Base-by-base conservation (phyloP, 2,797 vertebrate species). In the Chaetophractus vellerosus region DNA sequence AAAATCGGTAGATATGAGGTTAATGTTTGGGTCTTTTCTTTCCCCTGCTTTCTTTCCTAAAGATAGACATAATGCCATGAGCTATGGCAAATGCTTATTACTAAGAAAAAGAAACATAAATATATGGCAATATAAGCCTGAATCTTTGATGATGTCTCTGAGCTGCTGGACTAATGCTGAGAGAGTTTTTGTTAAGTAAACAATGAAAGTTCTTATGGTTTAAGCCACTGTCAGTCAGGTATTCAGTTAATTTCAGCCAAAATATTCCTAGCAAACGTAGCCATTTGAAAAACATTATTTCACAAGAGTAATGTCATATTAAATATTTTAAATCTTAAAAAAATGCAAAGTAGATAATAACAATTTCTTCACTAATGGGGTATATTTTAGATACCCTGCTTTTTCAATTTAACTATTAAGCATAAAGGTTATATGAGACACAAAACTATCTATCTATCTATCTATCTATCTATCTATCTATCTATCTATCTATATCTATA, bases 291-390 rank as follows among this genome's bases (percentile, higher is more conserved):
- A 85, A 64, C n/a, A 86, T 4, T 92, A 82, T 83, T 59, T 78
- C n/a, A 63, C 57, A 50, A 50, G 9, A 41, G 3, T 63, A 63
- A 26, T 78, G 6, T 0, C 38, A 24, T 41, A 81, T 19, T 88
- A 79, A 91, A 71, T 91, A 74, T 68, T 72, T 95, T 81, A 15
- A 76, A 38, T 12, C 45, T 45, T 45, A 95, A 81, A 59, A 55
- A 18, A 92, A 76, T 24, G 24, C 3, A 72, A 50, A 6, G 11
- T 75, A 71, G 24, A 50, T 45, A 19, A 28, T 38, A 64, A 57
- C 36, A 28, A 81, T 66, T 83, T 94, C 18, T 48, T 63, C 16
- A 89, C 71, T 90, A 59, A 61, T 84, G 12, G 23, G 19, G 1
- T 36, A 33, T 24, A 74, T 69, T 69, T 93, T 85, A 66, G 41